Evolutionary conservation across 2,797 vertebrate genomes (phyloP).

Genomic region (Anguilla marmorata): DNA sequence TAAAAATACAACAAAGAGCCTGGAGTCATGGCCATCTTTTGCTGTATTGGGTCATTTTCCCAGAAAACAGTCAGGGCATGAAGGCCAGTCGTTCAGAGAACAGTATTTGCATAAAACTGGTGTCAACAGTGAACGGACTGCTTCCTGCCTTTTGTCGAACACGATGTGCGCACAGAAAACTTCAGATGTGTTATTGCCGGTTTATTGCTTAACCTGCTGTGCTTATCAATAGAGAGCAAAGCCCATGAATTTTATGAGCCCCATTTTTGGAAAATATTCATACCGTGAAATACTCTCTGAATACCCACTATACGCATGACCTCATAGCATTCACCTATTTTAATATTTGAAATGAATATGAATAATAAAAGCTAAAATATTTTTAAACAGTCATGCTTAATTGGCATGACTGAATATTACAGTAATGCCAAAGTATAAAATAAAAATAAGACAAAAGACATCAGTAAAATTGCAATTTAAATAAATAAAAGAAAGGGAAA

Average conservation of each 20-base stretch:
- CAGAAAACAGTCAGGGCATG: conserved; percentile 70
- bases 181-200: conserved; percentile 78
- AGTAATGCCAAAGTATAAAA: no score
- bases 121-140: conserved; percentile 84
- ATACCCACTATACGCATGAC: not conserved
- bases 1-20: conserved; percentile 85
- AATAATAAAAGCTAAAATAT: no score
- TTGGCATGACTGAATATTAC: no score
- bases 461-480: conserved; percentile 47
- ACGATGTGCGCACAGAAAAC: conserved; percentile 86
- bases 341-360: no score
- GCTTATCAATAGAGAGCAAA: conserved; percentile 79
- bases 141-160: conserved; percentile 84
- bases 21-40: conserved; percentile 83
- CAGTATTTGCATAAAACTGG: conserved; percentile 88
- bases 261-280: not conserved
- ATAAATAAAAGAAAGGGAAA: not conserved
- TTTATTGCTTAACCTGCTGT: conserved; percentile 87
- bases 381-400: no score
- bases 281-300: no score
- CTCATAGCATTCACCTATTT: no score
- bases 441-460: conserved; percentile 29
- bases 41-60: conserved; percentile 86
- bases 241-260: conserved; percentile 22
- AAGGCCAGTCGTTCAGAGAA: conserved; percentile 85